Evolutionary conservation across 2,888 invertebrate species (phyloP).

Genomic region (Noctua janthe): DNA sequence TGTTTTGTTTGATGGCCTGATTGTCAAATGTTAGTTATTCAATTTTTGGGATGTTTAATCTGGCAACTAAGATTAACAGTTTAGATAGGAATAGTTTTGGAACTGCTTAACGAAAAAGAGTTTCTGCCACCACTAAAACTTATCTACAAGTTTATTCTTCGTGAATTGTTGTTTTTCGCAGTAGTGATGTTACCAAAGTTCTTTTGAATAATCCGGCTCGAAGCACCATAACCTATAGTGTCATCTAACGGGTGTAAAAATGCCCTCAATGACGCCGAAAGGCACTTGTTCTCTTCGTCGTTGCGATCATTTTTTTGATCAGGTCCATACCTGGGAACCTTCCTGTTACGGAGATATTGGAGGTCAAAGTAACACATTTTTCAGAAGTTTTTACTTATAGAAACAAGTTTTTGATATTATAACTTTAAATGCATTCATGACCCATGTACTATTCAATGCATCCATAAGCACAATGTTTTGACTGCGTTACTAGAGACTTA

Average conservation of each 20-base stretch:
- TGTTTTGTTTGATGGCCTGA: conserved; percentile 51
- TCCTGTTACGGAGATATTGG: too few relatives aligned
- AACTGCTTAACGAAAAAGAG: not conserved
- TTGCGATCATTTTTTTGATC: not conserved
- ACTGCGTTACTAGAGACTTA: not conserved
- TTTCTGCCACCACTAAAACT: not conserved
- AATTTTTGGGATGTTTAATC: conserved; percentile 8
- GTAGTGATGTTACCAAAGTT: not conserved
- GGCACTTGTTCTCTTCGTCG: not conserved
- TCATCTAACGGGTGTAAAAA: not conserved
- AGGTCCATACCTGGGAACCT: not conserved
- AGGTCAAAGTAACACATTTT: not conserved
- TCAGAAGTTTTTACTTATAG: too few relatives aligned
- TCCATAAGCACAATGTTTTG: not conserved
- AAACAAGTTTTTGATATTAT: not conserved
- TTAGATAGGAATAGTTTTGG: not conserved
- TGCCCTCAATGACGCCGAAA: not conserved
- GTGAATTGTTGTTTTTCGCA: not conserved
- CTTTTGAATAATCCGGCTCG: not conserved
- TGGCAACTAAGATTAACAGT: not conserved
- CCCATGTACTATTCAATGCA: not conserved
- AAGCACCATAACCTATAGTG: not conserved
- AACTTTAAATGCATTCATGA: not conserved
- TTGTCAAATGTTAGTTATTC: conserved; percentile 58
- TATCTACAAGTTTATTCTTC: not conserved